Conservation (phyloP, 2,888 invertebrate species). For the Chaetogeoica ovagalla region DNA sequence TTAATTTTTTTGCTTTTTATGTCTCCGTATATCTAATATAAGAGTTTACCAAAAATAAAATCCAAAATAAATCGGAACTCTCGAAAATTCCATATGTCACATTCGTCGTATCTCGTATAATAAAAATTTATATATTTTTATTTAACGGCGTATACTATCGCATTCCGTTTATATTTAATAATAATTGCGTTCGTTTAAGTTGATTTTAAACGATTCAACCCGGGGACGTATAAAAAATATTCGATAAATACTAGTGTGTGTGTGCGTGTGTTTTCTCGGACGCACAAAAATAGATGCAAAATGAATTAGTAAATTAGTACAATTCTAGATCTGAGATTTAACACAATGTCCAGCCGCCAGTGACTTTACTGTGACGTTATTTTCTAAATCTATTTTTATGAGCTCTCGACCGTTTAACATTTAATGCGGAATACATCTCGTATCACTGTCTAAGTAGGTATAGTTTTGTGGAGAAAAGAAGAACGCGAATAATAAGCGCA, state of each 20-base stretch:
- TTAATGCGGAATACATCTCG: conserved; percentile 4
- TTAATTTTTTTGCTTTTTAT: background rate
- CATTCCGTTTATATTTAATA: background rate
- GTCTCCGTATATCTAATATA: background rate
- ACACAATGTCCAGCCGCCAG: background rate
- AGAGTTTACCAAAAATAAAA: background rate
- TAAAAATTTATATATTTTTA: background rate
- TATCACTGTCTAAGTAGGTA: background rate
- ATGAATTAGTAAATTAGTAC: background rate
- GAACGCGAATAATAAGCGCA: background rate
- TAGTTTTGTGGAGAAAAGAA: background rate
- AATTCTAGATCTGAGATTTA: background rate
- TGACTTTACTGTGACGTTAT: no score
- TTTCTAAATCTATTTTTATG: conserved; percentile 17
- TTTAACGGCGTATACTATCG: conserved; percentile 2
- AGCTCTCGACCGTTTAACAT: background rate
- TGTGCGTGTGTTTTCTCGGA: background rate
- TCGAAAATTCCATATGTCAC: background rate
- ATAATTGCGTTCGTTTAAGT: background rate
- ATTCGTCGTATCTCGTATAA: background rate
- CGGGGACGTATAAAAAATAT: background rate
- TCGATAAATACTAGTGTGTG: background rate
- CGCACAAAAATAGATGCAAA: background rate
- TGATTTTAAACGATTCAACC: background rate
- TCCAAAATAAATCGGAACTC: background rate